phyloP scores from a whole-genome alignment of 2,797 vertebrate species.

The Leontocebus nigricollis region DNA sequence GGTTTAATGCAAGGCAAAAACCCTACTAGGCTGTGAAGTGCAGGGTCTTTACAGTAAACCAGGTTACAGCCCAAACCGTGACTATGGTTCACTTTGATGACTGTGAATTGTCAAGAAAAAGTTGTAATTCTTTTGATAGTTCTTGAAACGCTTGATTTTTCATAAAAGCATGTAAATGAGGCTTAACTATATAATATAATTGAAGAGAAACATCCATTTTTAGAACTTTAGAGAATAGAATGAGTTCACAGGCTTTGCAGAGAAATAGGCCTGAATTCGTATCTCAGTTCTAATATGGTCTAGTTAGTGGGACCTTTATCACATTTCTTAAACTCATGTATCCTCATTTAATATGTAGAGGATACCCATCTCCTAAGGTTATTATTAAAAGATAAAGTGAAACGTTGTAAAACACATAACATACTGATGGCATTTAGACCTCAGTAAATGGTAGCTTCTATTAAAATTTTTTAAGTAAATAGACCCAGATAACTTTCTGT shows the following conservation, averaged over 20 bases:
- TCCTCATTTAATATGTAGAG: not conserved
- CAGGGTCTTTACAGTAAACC: not conserved
- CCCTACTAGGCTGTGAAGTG: fast-evolving
- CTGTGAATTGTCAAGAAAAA: not conserved
- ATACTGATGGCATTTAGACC: not conserved
- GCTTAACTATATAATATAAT: not conserved
- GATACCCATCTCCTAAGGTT: not conserved
- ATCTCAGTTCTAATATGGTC: not conserved
- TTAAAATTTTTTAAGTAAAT: not conserved
- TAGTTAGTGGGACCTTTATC: not conserved
- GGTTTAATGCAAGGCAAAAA: not conserved
- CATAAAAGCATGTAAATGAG: not conserved
- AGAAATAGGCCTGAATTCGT: not conserved
- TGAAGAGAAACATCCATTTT: not conserved
- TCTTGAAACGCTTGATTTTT: conserved; percentile 24
- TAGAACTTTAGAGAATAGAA: not conserved
- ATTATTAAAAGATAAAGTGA: not conserved
- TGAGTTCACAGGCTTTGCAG: not conserved
- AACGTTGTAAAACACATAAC: not conserved
- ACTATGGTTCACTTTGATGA: not conserved
- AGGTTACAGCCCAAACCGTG: too few relatives aligned
- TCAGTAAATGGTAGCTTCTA: not conserved
- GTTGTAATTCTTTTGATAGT: not conserved
- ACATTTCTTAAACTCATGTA: not conserved
- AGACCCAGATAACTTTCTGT: conserved; percentile 9